Evolutionary conservation across 2,797 vertebrate genomes (phyloP), one percentile per base, ranked within the genome.

Genomic region (Hemitrygon akajei): DNA sequence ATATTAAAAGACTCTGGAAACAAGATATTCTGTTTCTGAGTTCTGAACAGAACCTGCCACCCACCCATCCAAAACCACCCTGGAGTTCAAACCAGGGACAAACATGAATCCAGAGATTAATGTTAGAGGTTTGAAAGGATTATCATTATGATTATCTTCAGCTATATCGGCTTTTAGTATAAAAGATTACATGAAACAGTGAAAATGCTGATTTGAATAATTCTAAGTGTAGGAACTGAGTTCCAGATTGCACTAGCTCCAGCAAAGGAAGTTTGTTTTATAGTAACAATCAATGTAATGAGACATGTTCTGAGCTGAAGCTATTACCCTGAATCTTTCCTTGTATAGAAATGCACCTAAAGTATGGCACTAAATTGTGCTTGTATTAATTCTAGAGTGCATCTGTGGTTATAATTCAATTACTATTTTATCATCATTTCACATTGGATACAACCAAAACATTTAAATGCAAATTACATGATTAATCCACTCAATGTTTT

Each of bases 391-490:
- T 30, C 58, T 18, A 0, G 1, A 37, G 3, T 79, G 77, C 30
- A 63, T 87, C 16, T 7, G 16, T 30, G n/a, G 58, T 87, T 66
- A 30, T 27, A 87, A 63, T 87, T 87, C n/a, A n/a, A 87, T 87
- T 87, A n/a, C 58, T 87, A n/a, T 87, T 63, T 87, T 87, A 34
- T 87, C 56, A 60, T 60, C 12, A 27, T 86, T 86, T 86, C 34
- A 18, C 25, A 25, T 63, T 84, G 47, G 81, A 84, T 84, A 9
- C 25, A 27, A 63, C 27, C 11, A 63, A 30, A 30, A 25, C 3
- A 30, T n/a, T 34, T 58, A 16, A 63, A 18, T 87, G 58, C 56
- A 63, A 87, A 66, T n/a, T 63, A 63, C 34, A 20, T 86, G 14
- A 34, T 63, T 87, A n/a, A 47, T 47, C 14, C 30, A 63, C 27